Percentiles rank a stretch among this genome's conserved stretches.
Evolutionary conservation across 30 jellyfish, hydroid and myxozoan genomes (phyloP).

Genomic region (Aurelia coerulea): DNA sequence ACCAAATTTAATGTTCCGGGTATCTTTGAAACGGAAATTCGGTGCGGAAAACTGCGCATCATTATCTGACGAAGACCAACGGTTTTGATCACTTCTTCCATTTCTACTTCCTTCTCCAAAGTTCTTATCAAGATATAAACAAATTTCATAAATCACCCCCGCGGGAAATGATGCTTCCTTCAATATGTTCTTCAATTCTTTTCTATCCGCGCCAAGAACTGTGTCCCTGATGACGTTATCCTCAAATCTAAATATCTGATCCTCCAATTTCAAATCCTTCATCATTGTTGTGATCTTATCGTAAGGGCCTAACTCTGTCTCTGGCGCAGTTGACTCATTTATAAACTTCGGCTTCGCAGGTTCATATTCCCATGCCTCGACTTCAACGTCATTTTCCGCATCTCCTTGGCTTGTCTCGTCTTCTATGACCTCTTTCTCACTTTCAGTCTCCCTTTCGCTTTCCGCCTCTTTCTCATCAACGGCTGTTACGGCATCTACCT

Average conservation of each 20-base stretch:
- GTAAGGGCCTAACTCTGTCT: conserved; percentile 13
- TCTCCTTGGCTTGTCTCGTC: not conserved
- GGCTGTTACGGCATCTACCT: not conserved
- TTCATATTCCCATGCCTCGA: not conserved
- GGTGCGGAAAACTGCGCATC: not conserved
- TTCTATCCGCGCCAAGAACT: conserved; percentile 34
- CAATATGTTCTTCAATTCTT: conserved; percentile 15
- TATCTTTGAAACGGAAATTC: not conserved
- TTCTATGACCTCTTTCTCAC: not conserved
- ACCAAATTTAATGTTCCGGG: not conserved
- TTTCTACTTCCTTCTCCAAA: not conserved
- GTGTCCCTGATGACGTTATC: conserved; percentile 53
- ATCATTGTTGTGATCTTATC: conserved; percentile 14
- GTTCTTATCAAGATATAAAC: conserved; percentile 16
- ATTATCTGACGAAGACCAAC: not conserved
- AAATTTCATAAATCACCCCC: conserved; percentile 49
- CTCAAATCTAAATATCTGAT: conserved; percentile 38
- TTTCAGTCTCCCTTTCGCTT: not conserved
- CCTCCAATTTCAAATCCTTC: conserved; percentile 39
- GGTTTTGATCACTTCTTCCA: not conserved
- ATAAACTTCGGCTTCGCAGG: not conserved
- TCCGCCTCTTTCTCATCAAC: too few relatives aligned
- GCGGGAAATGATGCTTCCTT: conserved; percentile 61
- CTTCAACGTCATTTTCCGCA: not conserved
- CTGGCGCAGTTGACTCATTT: not conserved